Evolutionary conservation across 2,797 vertebrate genomes (phyloP).

Genomic region (Neomorphus geoffroyi): DNA sequence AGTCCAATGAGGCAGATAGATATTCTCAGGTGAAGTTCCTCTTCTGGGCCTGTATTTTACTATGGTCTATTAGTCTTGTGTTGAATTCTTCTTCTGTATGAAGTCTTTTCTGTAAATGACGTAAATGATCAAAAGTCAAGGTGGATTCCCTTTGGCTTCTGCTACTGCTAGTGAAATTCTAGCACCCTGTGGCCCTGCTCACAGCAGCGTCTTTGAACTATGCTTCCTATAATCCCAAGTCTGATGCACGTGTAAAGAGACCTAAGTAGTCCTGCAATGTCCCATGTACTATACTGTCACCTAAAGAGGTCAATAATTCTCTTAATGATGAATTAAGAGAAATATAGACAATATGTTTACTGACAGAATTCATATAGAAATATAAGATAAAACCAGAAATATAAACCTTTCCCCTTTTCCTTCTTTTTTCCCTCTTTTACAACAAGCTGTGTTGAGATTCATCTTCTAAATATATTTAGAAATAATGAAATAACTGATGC

Average conservation of each 20-base stretch:
- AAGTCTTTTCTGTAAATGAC: neutral
- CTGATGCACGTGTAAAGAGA: neutral
- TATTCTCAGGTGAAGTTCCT: neutral
- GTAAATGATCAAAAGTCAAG: neutral
- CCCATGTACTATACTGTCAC: neutral
- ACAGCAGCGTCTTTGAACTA: neutral
- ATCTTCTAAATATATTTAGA: slow-evolving; percentile 46
- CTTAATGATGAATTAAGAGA: neutral
- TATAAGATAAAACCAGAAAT: neutral
- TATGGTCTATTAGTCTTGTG: neutral
- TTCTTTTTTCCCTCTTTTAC: neutral
- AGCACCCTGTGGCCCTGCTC: neutral
- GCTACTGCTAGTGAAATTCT: neutral
- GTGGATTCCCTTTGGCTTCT: neutral
- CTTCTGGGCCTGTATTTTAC: neutral
- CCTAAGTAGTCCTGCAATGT: neutral
- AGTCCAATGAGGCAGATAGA: neutral
- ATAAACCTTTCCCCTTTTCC: neutral
- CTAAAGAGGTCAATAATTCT: neutral
- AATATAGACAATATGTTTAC: neutral
- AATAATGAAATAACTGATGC: slow-evolving; percentile 52
- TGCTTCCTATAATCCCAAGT: neutral
- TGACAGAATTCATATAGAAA: neutral
- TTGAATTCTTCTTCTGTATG: neutral
- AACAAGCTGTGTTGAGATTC: neutral